Evolutionary conservation across 2,888 invertebrate genomes (phyloP).

Genomic region (Trimorus sp.): DNA sequence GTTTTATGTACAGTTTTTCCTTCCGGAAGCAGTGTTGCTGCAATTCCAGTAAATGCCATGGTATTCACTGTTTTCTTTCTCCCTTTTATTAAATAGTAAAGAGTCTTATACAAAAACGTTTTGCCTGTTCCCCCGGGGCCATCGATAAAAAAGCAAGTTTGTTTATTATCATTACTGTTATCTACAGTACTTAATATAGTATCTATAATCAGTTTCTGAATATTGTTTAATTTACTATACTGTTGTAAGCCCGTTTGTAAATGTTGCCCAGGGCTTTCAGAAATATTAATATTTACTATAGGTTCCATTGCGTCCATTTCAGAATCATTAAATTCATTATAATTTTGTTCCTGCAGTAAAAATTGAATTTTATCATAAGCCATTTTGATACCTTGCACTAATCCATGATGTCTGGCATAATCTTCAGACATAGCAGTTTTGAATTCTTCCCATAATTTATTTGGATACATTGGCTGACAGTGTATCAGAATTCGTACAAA

Average conservation of each 20-base stretch:
- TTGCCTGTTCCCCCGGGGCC: too few species aligned
- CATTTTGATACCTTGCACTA: constrained; percentile 21
- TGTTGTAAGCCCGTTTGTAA: constrained; percentile 35
- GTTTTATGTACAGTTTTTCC: too few species aligned
- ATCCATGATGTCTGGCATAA: background rate
- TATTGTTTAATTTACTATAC: constrained; percentile 54
- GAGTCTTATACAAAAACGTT: too few species aligned
- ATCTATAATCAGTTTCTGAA: constrained; percentile 64
- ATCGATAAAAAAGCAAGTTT: constrained; percentile 32
- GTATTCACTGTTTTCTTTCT: too few species aligned
- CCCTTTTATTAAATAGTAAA: too few species aligned
- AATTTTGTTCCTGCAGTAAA: constrained; percentile 48
- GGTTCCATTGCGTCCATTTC: constrained; percentile 12
- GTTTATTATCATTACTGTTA: constrained; percentile 1
- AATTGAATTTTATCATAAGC: too few species aligned
- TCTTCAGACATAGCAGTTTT: constrained; percentile 10
- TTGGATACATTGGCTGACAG: too few species aligned
- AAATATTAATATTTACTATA: background rate
- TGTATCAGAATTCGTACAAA: constrained; percentile 6
- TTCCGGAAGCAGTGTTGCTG: too few species aligned
- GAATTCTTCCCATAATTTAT: background rate
- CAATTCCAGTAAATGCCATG: too few species aligned
- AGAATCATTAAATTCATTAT: constrained; percentile 31
- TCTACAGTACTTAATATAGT: constrained; percentile 37
- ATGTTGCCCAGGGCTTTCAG: constrained; percentile 11